Conservation (phyloP, 1,140 invertebrate genomes). For the Heliconius congener region DNA sequence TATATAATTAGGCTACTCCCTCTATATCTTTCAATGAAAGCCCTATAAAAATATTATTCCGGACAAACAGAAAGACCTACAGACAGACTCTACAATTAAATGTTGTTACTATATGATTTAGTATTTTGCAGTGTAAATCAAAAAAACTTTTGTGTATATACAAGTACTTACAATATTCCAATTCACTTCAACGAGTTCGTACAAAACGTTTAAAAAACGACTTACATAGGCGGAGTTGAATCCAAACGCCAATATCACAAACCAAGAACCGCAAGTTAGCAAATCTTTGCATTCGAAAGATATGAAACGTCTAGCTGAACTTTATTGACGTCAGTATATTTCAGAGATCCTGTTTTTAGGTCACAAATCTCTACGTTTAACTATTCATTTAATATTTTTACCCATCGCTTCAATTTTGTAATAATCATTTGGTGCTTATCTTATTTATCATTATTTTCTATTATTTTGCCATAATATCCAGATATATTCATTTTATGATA, state of each 20-base stretch:
- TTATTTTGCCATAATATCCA: too few species aligned
- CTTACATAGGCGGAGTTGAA: conserved; percentile 32
- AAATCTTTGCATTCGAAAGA: conserved; percentile 58
- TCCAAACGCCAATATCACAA: conserved; percentile 42
- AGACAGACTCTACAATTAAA: not conserved
- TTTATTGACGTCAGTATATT: conserved; percentile 50
- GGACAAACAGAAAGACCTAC: too few species aligned
- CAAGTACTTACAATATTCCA: not conserved
- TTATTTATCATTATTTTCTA: too few species aligned
- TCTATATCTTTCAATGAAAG: too few species aligned
- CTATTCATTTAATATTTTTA: not conserved
- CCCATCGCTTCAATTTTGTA: too few species aligned
- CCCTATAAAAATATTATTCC: too few species aligned
- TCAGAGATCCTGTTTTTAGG: conserved; percentile 37
- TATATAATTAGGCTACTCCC: too few species aligned
- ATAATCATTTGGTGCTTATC: too few species aligned
- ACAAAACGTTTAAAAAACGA: conserved; percentile 33
- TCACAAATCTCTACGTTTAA: conserved; percentile 24
- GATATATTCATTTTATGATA: too few species aligned
- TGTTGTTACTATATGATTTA: not conserved
- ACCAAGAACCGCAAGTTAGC: conserved; percentile 45
- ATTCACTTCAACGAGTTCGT: not conserved
- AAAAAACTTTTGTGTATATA: not conserved
- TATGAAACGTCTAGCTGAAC: conserved; percentile 53
- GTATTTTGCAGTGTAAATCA: not conserved